Base-by-base conservation (phyloP, 2,797 vertebrate species). In the Sarcophilus harrisii region DNA sequence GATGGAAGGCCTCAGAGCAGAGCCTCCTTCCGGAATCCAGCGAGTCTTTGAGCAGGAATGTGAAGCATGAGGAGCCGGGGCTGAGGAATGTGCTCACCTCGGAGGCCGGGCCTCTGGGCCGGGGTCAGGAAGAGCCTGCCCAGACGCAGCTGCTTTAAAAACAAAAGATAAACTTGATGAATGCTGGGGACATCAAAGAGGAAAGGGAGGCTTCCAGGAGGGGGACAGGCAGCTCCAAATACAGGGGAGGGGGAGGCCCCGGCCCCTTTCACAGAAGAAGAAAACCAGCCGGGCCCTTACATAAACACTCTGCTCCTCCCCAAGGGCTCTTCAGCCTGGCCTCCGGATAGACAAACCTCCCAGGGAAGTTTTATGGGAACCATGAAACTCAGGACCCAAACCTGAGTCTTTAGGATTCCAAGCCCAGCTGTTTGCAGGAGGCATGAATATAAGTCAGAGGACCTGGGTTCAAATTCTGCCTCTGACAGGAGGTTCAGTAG, bases 121-220 rank as follows among this genome's bases (percentile, higher is more conserved):
- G 11, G 94, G 98, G 98, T 97, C 98, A 95, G 92, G 0, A 11
- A 49, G 94, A 97, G 94, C 93, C 90, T 97, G 66, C 0, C 90
- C 28, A 95, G 1, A n/a, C 91, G 94, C 32, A 16, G 89, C 0
- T 0, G 52, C 95, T 96, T 93, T 94, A 94, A 97, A 97, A 95
- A 90, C 92, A 58, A 96, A 95, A 97, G 98, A 98, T 97, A 97
- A 97, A 94, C 57, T 30, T 6, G 96, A 95, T 95, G 96, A 97
- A 97, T 97, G 93, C 54, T 93, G 94, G 87, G 90, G 89, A 95
- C 96, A 93, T 95, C 18, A 97, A 94, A 96, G 95, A 93, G 94
- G 27, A 49, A 94, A 81, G 73, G 9, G 54, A 30, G 13, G 92
- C 21, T 12, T 57, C 45, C 54, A 8, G 38, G 28, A 96, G 91